Base-by-base conservation (phyloP, 2,113 vertebrate species). In the Hippocampus abdominalis region DNA sequence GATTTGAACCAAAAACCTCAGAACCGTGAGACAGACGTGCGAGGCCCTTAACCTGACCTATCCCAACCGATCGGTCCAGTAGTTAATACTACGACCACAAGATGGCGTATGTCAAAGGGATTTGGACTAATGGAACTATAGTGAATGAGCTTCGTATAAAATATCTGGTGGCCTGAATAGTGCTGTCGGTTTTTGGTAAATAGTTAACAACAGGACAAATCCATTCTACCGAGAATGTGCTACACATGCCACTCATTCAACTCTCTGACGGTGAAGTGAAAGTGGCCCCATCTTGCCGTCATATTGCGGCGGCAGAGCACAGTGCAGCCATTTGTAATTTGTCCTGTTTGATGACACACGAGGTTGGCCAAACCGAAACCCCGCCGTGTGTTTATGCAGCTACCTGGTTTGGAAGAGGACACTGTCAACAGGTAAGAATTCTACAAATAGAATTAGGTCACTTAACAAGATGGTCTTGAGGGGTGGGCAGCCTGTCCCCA, bases 371-470 rank as follows among this genome's bases (percentile, higher is more conserved):
- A 88, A 86, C 75, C 81, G 57, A 29, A 32, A 32, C 68, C 74
- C 71, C 64, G 76, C 66, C 75, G 72, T 71, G 63, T 92, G 86
- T 92, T 92, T 90, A 85, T 73, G 23, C 75, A 79, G 77, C 82
- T 88, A 82, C 74, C 78, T 86, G 87, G 84, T 83, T 88, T 88
- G 82, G 82, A 77, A 79, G 80, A 53, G 79, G 74, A 70, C 79
- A 81, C 69, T 63, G 90, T 91, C 91, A 93, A 92, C 88, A 92
- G 79, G 78, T 81, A 87, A 70, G 78, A 80, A 75, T 29, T 85
- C 91, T 91, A 86, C 89, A 92, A 90, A 92, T 92, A 92, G 89
- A 84, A 86, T 72, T 72, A 72, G 64, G 70, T 74, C 75, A 85
- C 87, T 89, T 88, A 89, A 86, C 81, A 82, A 86, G 88, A 86